phyloP scores from a whole-genome alignment of 2,888 invertebrate species.

The Xanthia icteritia region DNA sequence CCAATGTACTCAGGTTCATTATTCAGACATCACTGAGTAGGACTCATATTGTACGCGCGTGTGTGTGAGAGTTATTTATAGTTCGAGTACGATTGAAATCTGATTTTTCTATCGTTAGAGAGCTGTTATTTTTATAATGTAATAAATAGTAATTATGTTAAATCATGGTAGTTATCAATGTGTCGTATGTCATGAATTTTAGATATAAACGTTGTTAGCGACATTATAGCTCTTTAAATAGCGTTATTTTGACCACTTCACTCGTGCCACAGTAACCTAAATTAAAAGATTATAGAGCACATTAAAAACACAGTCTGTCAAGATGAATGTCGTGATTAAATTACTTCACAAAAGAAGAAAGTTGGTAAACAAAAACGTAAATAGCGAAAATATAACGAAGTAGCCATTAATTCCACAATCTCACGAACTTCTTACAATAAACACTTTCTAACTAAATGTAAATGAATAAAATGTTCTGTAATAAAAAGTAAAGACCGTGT shows the following conservation, averaged over 20 bases:
- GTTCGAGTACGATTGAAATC: background rate
- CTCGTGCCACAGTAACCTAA: conserved; percentile 19
- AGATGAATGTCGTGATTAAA: conserved; percentile 39
- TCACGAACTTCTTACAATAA: conserved; percentile 57
- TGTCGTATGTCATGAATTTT: background rate
- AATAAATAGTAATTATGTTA: background rate
- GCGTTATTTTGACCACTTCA: background rate
- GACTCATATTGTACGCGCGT: background rate
- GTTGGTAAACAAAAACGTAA: conserved; percentile 40
- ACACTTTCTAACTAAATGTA: conserved; percentile 44
- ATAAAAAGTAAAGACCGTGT: conserved; percentile 26
- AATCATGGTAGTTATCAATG: background rate
- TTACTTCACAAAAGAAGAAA: conserved; percentile 41
- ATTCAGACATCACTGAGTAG: conserved; percentile 30
- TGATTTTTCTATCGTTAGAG: background rate
- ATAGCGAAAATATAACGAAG: conserved; percentile 41
- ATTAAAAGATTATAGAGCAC: conserved; percentile 32
- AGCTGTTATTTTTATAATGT: background rate
- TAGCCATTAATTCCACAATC: conserved; percentile 58
- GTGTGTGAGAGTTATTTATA: conserved; percentile 9
- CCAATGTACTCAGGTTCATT: conserved; percentile 41
- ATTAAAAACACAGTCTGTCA: conserved; percentile 42
- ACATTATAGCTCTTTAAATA: background rate
- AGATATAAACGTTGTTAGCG: background rate
- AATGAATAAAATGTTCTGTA: conserved; percentile 30